Conservation (phyloP, 2,888 invertebrate genomes). For the Mactromeris polynyma region DNA sequence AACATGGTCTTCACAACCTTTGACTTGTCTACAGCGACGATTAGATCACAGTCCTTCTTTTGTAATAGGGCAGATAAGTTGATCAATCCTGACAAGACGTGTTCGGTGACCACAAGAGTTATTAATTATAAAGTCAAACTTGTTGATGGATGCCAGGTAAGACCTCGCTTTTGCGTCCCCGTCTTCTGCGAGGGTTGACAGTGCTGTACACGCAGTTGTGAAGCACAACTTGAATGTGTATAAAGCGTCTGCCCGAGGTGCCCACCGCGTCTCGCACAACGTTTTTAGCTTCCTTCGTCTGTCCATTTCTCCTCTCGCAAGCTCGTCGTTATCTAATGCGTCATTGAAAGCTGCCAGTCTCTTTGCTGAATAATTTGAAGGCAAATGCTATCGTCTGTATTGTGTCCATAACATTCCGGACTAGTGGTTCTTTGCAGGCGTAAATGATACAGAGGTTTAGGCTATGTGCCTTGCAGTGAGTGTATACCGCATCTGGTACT, state of each 20-base stretch:
- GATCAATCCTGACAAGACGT: neutral
- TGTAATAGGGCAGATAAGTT: conserved; percentile 15
- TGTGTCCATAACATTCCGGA: conserved; percentile 40
- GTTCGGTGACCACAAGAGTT: conserved; percentile 9
- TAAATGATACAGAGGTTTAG: conserved; percentile 39
- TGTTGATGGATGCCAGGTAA: neutral
- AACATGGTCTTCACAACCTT: neutral
- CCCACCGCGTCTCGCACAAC: too few relatives aligned
- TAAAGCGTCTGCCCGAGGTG: neutral
- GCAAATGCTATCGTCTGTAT: conserved; percentile 11
- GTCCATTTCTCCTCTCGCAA: too few relatives aligned
- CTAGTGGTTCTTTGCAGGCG: conserved; percentile 27
- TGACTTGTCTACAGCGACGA: conserved; percentile 23
- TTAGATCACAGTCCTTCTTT: conserved; percentile 21
- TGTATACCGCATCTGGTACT: too few relatives aligned
- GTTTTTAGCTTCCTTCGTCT: too few relatives aligned
- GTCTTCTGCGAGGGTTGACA: neutral
- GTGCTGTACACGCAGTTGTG: neutral
- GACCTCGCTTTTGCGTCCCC: conserved; percentile 15
- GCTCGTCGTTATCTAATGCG: too few relatives aligned
- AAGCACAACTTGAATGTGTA: conserved; percentile 1
- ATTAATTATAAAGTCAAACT: conserved; percentile 24
- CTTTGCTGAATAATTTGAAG: too few relatives aligned
- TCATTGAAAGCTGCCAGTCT: too few relatives aligned
- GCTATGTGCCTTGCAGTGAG: too few relatives aligned